Evolutionary conservation across 2,888 invertebrate species (phyloP).

Genomic region (Nycteola revayana): DNA sequence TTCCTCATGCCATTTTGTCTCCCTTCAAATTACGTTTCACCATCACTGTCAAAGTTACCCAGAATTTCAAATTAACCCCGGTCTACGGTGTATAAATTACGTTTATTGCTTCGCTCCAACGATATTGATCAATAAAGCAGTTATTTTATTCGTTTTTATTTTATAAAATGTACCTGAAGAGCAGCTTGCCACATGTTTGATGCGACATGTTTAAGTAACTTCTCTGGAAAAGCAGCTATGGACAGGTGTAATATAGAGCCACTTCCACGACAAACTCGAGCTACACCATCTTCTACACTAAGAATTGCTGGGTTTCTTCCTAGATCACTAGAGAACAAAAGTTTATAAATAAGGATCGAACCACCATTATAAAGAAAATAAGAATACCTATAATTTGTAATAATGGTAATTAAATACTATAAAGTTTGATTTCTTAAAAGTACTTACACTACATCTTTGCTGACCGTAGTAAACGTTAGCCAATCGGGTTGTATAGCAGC

Average conservation of each 20-base stretch:
- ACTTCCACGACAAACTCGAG: slow-evolving; percentile 92
- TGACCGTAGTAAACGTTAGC: slow-evolving; percentile 67
- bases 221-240: slow-evolving; percentile 86
- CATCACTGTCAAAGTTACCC: too few relatives aligned
- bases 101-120: too few relatives aligned
- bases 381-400: too few relatives aligned
- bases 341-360: too few relatives aligned
- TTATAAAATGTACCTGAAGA: slow-evolving; percentile 81
- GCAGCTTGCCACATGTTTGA: slow-evolving; percentile 93
- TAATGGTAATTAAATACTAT: too few relatives aligned
- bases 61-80: too few relatives aligned
- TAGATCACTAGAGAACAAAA: slow-evolving; percentile 84
- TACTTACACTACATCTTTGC: slow-evolving; percentile 65
- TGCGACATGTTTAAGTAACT: slow-evolving; percentile 82
- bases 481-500: slow-evolving; percentile 68
- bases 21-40: too few relatives aligned
- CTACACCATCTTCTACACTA: slow-evolving; percentile 91
- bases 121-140: too few relatives aligned
- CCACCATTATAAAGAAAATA: too few relatives aligned
- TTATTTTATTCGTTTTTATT: background rate
- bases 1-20: too few relatives aligned
- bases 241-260: slow-evolving; percentile 91
- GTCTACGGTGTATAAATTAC: too few relatives aligned
- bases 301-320: slow-evolving; percentile 92
- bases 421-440: too few relatives aligned